Evolutionary conservation across 2,888 invertebrate species (phyloP).

Genomic region (Lasius platythorax): DNA sequence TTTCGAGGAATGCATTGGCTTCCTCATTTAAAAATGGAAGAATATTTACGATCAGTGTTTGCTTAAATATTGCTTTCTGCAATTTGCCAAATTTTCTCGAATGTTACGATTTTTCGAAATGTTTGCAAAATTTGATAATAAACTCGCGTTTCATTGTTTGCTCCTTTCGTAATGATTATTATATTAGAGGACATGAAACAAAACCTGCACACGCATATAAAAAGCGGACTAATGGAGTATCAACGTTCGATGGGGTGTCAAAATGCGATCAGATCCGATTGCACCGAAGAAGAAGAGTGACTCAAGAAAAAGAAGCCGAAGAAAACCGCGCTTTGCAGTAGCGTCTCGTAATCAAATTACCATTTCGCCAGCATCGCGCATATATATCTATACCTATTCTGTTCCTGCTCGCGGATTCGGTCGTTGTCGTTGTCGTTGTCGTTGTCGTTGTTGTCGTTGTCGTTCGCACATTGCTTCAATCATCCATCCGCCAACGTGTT

Average conservation of each 20-base stretch:
- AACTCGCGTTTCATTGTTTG: not conserved
- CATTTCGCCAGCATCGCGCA: slow-evolving; percentile 15
- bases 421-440: not conserved
- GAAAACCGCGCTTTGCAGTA: slow-evolving; percentile 18
- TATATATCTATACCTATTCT: slow-evolving; percentile 20
- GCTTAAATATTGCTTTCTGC: slow-evolving; percentile 4
- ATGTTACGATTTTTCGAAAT: not conserved
- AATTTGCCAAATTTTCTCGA: not conserved
- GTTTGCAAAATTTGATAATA: not conserved
- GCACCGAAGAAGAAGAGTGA: not conserved
- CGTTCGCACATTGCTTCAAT: slow-evolving; percentile 53
- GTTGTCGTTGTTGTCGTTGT: slow-evolving; percentile 35
- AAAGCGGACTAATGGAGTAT: not conserved
- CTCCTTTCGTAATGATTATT: not conserved
- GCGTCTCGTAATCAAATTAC: slow-evolving; percentile 38
- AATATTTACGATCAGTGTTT: not conserved
- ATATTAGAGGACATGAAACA: not conserved
- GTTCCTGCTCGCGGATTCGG: not conserved
- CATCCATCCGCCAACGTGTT: slow-evolving; percentile 55
- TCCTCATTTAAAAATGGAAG: not conserved
- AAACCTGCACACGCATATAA: not conserved
- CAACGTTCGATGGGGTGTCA: not conserved
- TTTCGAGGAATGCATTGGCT: not conserved
- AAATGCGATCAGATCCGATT: slow-evolving; percentile 28
- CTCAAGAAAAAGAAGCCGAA: slow-evolving; percentile 8